Evolutionary conservation across 2,113 vertebrate genomes (phyloP).

Genomic region (Verasper variegatus): DNA sequence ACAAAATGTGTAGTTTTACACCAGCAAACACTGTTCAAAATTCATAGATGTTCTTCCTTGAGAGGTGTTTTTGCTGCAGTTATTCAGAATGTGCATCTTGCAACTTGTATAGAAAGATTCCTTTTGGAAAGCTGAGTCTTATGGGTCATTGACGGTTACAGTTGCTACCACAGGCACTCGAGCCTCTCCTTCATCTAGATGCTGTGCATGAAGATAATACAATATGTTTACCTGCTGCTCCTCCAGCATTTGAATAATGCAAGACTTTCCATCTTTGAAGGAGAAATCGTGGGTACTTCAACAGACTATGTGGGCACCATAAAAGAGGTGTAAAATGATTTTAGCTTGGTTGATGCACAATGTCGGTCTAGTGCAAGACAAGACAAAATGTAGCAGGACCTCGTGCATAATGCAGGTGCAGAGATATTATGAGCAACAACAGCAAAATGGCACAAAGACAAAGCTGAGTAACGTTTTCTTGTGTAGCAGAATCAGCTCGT

Average conservation of each 20-base stretch:
- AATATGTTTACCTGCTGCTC: neutral
- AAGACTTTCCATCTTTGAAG: slow-evolving; percentile 9
- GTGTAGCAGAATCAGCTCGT: neutral
- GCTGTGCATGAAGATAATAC: neutral
- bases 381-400: slow-evolving; percentile 1
- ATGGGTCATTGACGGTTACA: neutral
- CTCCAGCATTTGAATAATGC: neutral
- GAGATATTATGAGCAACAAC: slow-evolving; percentile 2
- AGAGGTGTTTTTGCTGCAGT: neutral
- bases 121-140: neutral
- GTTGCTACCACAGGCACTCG: neutral
- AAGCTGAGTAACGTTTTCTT: neutral
- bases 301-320: neutral
- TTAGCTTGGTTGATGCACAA: neutral
- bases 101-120: neutral
- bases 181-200: neutral
- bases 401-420: slow-evolving; percentile 26
- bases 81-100: neutral
- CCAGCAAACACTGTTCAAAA: neutral
- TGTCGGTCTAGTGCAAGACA: neutral
- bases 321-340: slow-evolving; percentile 9
- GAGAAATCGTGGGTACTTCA: neutral
- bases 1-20: neutral
- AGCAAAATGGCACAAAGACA: slow-evolving; percentile 1
- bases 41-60: neutral